phyloP scores from a whole-genome alignment of 2,888 invertebrate species.

The Bimastos eiseni region DNA sequence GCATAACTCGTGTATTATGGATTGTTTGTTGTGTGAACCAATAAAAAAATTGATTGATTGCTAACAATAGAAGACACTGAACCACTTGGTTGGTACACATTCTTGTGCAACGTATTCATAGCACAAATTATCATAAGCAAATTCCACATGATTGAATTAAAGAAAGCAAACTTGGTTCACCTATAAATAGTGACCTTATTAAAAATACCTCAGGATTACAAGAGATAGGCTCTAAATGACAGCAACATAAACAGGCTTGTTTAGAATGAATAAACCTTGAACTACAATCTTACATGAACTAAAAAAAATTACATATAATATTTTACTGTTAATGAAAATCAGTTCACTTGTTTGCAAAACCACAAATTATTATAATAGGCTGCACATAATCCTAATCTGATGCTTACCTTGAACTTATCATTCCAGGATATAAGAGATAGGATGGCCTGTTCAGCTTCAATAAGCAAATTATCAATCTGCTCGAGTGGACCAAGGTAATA shows the following conservation, averaged over 20 bases:
- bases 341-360: not conserved
- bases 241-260: not conserved
- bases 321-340: too few relatives aligned
- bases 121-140: too few relatives aligned
- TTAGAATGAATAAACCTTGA: not conserved
- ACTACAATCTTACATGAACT: not conserved
- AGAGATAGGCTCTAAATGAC: not conserved
- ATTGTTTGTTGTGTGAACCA: too few relatives aligned
- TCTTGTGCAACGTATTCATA: too few relatives aligned
- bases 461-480: slow-evolving; percentile 35
- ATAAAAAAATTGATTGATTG: too few relatives aligned
- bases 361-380: not conserved
- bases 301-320: not conserved
- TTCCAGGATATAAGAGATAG: slow-evolving; percentile 31
- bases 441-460: slow-evolving; percentile 30
- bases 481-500: slow-evolving; percentile 41
- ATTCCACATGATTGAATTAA: too few relatives aligned
- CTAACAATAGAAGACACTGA: too few relatives aligned
- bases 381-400: not conserved
- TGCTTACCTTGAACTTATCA: slow-evolving; percentile 36
- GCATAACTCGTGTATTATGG: too few relatives aligned
- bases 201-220: not conserved
- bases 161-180: too few relatives aligned
- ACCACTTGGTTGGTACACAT: too few relatives aligned
- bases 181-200: not conserved